Conservation (phyloP, 2,888 invertebrate genomes). For the Drosophila anomelani region DNA sequence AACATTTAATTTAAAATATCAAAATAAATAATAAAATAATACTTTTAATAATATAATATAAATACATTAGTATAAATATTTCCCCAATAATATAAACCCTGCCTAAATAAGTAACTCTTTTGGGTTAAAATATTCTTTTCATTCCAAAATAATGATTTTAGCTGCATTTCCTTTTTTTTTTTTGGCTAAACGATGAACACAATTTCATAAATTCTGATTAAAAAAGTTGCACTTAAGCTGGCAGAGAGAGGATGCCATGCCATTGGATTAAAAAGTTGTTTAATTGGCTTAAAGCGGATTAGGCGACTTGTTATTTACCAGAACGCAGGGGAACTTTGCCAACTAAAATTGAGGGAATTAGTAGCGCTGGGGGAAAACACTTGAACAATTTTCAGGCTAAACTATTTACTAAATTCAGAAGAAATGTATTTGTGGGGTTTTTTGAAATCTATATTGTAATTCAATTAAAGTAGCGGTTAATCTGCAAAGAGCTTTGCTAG, state of each 20-base stretch:
- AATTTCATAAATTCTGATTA: conserved; percentile 15
- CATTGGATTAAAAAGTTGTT: conserved; percentile 15
- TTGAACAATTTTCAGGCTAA: background rate
- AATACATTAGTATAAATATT: no score
- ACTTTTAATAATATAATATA: no score
- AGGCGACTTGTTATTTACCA: conserved; percentile 6
- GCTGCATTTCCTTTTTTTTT: background rate
- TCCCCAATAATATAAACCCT: no score
- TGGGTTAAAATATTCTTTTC: background rate
- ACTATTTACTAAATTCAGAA: no score
- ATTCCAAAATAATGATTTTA: background rate
- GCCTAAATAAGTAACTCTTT: background rate
- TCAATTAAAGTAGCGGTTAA: background rate
- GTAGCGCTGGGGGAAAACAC: background rate
- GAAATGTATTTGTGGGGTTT: no score
- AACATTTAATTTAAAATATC: no score
- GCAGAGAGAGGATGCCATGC: background rate
- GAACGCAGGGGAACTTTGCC: conserved; percentile 10
- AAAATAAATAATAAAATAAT: no score
- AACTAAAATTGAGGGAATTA: conserved; percentile 11
- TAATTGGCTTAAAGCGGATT: conserved; percentile 8
- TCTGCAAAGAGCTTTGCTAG: background rate
- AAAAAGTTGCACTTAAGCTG: conserved; percentile 7
- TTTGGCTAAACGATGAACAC: background rate
- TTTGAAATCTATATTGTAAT: background rate